Evolutionary conservation across 2,888 invertebrate genomes (phyloP).

Genomic region (Pedicia rivosa): DNA sequence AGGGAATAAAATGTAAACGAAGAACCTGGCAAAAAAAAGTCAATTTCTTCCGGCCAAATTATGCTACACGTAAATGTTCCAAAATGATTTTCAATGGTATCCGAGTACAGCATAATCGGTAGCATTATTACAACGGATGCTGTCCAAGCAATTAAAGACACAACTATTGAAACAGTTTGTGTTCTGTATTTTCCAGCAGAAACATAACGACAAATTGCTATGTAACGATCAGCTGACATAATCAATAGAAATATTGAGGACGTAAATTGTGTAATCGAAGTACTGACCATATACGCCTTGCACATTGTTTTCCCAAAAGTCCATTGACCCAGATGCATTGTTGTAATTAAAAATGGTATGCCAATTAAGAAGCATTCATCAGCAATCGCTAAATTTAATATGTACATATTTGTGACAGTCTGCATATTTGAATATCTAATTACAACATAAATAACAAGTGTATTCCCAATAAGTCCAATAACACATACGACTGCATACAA

Average conservation of each 20-base stretch:
- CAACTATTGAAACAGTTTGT: conserved; percentile 60
- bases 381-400: conserved; percentile 70
- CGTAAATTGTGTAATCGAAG: conserved; percentile 76
- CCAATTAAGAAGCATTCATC: conserved; percentile 77
- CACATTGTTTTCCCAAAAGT: conserved; percentile 68
- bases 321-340: conserved; percentile 61
- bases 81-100: conserved; percentile 35
- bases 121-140: conserved; percentile 67
- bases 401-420: conserved; percentile 79
- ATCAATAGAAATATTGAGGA: conserved; percentile 72
- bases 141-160: conserved; percentile 63
- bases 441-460: conserved; percentile 71
- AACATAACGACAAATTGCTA: conserved; percentile 74
- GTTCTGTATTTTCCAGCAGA: conserved; percentile 63
- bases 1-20: conserved; percentile 70
- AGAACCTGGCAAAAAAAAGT: conserved; percentile 32
- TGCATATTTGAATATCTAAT: conserved; percentile 77
- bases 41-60: conserved; percentile 43
- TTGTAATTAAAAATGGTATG: conserved; percentile 65
- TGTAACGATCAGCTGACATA: conserved; percentile 75
- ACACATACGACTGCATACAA: conserved; percentile 63
- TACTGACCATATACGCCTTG: conserved; percentile 70
- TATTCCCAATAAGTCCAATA: conserved; percentile 66
- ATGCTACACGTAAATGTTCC: conserved; percentile 54
- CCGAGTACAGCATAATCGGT: conserved; percentile 68